Percentiles rank a stretch among this genome's conserved stretches.
These are phyloP conservation scores for Xerus rutilus DNA, from an alignment of 2,797 vertebrate genomes.

Conservation along the genomic window DNA sequence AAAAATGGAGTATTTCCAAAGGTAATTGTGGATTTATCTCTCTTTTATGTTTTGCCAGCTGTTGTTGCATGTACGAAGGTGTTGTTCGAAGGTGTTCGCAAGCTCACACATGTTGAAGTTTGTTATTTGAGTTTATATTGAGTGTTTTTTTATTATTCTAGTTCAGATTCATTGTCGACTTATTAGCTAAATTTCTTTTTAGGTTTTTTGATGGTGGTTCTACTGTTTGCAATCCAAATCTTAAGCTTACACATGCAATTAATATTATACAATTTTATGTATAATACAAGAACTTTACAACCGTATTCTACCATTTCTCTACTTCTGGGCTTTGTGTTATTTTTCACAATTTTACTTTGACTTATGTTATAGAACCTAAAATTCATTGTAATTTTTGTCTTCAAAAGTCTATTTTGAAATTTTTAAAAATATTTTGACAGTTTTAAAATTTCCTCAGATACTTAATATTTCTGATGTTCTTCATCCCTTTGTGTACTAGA, in stretches of 20 bases:
- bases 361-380: not conserved
- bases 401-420: not conserved
- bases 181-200: not conserved
- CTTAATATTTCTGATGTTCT: not conserved
- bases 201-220: not conserved
- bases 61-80: not conserved
- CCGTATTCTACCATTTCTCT: not conserved
- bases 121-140: not conserved
- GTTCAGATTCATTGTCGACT: not conserved
- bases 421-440: not conserved
- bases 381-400: not conserved
- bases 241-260: not conserved
- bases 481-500: not conserved
- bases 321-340: not conserved
- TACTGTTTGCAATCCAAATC: not conserved
- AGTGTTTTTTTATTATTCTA: not conserved
- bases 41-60: not conserved
- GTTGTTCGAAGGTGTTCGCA: not conserved
- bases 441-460: not conserved
- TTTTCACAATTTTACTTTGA: conserved; percentile 16
- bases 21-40: not conserved
- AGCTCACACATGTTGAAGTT: not conserved
- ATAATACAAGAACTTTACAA: not conserved
- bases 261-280: not conserved
- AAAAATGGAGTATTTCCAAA: not conserved